Evolutionary conservation across 2,888 invertebrate species (phyloP), one percentile per base, ranked within the genome.

Genomic region (Ectemnius lituratus): DNA sequence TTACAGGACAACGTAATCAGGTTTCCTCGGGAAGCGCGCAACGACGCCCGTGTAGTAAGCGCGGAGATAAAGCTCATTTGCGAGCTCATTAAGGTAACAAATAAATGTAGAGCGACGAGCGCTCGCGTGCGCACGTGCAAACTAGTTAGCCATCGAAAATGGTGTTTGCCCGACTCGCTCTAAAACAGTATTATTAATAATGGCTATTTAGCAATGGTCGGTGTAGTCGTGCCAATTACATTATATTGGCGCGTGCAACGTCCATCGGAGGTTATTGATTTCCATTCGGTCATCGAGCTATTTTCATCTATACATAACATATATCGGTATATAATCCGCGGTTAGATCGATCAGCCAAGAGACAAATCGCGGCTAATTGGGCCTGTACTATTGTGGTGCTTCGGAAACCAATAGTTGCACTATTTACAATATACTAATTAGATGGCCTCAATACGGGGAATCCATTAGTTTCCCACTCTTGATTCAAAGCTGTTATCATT

Each of bases 291-390:
- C 45, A 68, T 62, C 57, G 27, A 68, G 65, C 70, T 76, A 76
- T 76, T 77, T 77, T 77, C 67, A 73, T 72, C 62, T 27, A 57
- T 61, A 16, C 47, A 27, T 14, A 57, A 45, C 47, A 37, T 49
- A 59, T 20, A 6, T 57, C 2, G 8, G 20, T 20, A 46, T 49
- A 77, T 77, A 77, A 77, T 77, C 63, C 76, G 77, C 67, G 77
- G 77, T 59, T 58, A 37, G 66, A 59, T 60, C 60, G 52, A 56
- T 57, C 63, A 67, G 59, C 72, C 67, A 77, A 62, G 67, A 56
- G 72, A 77, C 67, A 76, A 70, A 67, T 73, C 8, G 76, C 28
- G 59, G 20, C 73, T 77, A 77, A 76, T 77, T 76, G 70, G 62
- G 14, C 27, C 58, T 62, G 59, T 76, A 67, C 67, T 27, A 49